Conservation (phyloP, 1,140 invertebrate genomes). For the Lanistes nyassanus region DNA sequence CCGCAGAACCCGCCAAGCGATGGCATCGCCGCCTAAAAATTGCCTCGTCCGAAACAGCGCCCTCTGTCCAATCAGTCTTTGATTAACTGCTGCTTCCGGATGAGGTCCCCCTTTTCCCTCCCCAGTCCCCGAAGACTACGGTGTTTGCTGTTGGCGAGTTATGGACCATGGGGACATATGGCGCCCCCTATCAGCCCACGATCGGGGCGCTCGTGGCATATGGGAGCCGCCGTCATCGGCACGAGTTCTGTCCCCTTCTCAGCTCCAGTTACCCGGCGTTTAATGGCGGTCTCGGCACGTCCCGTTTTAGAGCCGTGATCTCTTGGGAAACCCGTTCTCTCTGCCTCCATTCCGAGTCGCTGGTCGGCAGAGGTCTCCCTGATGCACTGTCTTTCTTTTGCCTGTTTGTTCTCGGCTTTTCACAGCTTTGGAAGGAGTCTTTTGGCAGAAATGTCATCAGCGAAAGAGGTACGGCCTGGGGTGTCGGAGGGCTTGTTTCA, state of each 20-base stretch:
- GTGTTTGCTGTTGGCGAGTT: conserved; percentile 22
- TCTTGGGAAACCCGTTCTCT: conserved; percentile 5
- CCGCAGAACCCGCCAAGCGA: too few relatives aligned
- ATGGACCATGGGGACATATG: conserved; percentile 21
- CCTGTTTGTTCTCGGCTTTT: too few relatives aligned
- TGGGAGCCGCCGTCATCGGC: conserved; percentile 21
- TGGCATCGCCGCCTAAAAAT: too few relatives aligned
- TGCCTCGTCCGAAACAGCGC: too few relatives aligned
- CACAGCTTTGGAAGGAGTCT: too few relatives aligned
- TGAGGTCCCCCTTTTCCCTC: too few relatives aligned
- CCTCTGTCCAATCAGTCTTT: too few relatives aligned
- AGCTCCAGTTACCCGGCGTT: conserved; percentile 24
- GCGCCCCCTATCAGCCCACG: conserved; percentile 25
- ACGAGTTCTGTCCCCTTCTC: conserved; percentile 26
- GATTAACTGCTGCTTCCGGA: too few relatives aligned
- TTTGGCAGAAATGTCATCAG: background rate
- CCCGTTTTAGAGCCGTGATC: conserved; percentile 1
- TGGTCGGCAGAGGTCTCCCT: too few relatives aligned
- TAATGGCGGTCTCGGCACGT: conserved; percentile 24
- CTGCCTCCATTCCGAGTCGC: background rate
- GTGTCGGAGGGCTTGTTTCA: background rate
- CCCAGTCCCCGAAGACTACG: background rate
- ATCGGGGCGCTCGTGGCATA: conserved; percentile 17
- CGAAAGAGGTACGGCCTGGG: background rate
- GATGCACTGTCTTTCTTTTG: too few relatives aligned